These are phyloP conservation scores for Synergus japonicus DNA, from an alignment of 2,888 invertebrate species.

Conservation along the genomic window DNA sequence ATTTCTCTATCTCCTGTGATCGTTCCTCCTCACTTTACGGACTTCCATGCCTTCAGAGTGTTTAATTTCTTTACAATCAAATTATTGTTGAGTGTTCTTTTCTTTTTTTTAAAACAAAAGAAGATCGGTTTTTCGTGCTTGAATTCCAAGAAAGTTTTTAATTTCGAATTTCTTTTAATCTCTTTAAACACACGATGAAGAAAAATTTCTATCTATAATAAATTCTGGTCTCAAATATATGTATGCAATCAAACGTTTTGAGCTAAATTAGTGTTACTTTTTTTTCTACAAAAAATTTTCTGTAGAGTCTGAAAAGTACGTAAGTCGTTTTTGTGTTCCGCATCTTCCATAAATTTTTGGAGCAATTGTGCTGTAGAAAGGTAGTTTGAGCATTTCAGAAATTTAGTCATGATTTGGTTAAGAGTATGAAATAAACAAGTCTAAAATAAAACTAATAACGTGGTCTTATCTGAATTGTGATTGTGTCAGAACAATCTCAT, in stretches of 20 bases:
- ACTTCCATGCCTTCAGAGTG: neutral
- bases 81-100: neutral
- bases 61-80: neutral
- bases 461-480: constrained; percentile 21
- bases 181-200: neutral
- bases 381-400: neutral
- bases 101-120: neutral
- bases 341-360: neutral
- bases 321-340: neutral
- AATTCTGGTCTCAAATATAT: neutral
- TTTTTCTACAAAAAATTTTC: neutral
- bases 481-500: constrained; percentile 21
- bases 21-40: neutral
- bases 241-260: neutral
- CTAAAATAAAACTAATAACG: neutral
- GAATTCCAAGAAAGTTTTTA: neutral
- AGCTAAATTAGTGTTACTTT: neutral
- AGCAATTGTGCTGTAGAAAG: neutral
- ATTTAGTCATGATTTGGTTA: neutral
- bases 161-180: neutral
- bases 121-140: neutral
- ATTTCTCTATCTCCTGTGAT: neutral
- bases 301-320: neutral
- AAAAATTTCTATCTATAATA: neutral
- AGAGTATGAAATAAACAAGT: constrained; percentile 8